Evolutionary conservation across 2,113 vertebrate genomes (phyloP).

Genomic region (Himantopus leucocephalus): DNA sequence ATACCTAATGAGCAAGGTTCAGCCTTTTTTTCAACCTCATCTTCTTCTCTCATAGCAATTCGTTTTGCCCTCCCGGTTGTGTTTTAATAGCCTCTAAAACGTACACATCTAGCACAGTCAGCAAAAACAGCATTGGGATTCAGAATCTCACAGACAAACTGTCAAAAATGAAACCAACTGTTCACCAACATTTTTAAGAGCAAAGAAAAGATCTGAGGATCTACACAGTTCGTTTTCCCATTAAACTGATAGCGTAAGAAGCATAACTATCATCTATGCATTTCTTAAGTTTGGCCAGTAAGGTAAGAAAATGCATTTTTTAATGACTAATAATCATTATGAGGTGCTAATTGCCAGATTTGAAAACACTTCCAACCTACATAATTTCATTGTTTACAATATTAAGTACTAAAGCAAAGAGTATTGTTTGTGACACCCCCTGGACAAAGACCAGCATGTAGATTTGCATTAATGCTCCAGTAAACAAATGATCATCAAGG

Average conservation of each 20-base stretch:
- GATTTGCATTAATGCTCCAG: neutral
- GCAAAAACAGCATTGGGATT: neutral
- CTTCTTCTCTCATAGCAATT: neutral
- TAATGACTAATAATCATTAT: neutral
- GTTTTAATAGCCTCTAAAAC: conserved; percentile 3
- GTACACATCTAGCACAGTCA: neutral
- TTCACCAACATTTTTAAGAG: neutral
- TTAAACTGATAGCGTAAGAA: neutral
- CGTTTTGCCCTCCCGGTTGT: neutral
- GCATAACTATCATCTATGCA: neutral
- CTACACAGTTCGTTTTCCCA: neutral
- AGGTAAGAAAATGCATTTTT: neutral
- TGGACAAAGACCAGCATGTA: conserved; percentile 3
- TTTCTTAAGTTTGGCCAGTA: neutral
- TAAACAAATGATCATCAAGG: conserved; percentile 23
- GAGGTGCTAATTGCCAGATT: neutral
- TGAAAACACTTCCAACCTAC: neutral
- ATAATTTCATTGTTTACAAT: conserved; percentile 7
- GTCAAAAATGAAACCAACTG: neutral
- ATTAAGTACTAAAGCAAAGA: neutral
- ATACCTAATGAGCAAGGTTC: conserved; percentile 2
- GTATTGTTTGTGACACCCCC: neutral
- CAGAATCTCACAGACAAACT: neutral
- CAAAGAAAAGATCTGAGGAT: neutral
- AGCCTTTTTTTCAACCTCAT: neutral